phyloP scores from a whole-genome alignment of 1,140 invertebrate genomes.

The Galleria mellonella region DNA sequence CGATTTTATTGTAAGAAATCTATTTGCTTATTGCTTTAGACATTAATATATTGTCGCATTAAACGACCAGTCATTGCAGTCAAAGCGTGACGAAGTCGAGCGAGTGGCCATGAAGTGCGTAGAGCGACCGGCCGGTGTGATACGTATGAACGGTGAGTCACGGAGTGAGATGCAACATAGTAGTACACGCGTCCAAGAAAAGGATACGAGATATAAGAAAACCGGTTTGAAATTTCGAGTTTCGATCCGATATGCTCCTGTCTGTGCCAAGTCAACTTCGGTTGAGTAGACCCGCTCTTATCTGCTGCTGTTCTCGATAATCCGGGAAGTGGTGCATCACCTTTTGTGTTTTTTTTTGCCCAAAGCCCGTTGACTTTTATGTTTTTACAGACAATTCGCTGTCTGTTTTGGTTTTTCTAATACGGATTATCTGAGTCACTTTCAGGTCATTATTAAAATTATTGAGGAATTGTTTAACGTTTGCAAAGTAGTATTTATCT shows the following conservation, averaged over 20 bases:
- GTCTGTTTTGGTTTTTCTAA: constrained; percentile 7
- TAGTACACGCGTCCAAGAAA: constrained; percentile 19
- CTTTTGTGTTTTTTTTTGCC: constrained; percentile 26
- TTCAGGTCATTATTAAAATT: constrained; percentile 2
- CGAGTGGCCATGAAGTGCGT: constrained; percentile 71
- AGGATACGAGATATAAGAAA: constrained; percentile 44
- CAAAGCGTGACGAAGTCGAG: constrained; percentile 66
- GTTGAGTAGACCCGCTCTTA: constrained; percentile 37
- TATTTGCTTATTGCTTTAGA: constrained; percentile 56
- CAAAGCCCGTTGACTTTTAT: constrained; percentile 3
- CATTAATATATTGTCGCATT: constrained; percentile 65
- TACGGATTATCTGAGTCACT: background rate
- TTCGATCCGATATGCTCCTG: constrained; percentile 71
- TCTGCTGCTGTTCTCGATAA: constrained; percentile 33
- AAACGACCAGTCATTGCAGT: constrained; percentile 54
- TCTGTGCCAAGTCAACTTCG: constrained; percentile 57
- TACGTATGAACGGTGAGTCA: constrained; percentile 70
- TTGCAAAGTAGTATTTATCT: constrained; percentile 40
- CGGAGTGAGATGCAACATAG: constrained; percentile 41
- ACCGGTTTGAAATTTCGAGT: constrained; percentile 72
- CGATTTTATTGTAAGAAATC: constrained; percentile 29
- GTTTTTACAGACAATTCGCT: constrained; percentile 10
- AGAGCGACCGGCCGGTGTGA: constrained; percentile 53
- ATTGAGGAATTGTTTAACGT: constrained; percentile 21
- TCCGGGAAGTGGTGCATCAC: constrained; percentile 30